These are phyloP conservation scores for Mayetiola destructor DNA, from an alignment of 2,888 invertebrate species.

Conservation along the genomic window DNA sequence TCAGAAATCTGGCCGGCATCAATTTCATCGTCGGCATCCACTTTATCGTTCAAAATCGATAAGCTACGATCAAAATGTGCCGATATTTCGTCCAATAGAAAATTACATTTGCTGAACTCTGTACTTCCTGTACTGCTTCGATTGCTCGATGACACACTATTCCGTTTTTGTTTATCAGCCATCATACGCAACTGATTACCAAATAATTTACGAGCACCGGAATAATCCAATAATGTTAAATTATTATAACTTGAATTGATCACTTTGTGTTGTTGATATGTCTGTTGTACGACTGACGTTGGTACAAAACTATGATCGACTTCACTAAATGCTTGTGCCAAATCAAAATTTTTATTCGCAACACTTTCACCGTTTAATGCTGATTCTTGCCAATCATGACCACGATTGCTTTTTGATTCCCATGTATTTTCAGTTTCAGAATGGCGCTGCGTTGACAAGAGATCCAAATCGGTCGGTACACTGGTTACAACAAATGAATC, in stretches of 20 bases:
- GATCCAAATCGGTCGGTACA: slow-evolving; percentile 52
- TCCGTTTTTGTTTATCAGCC: slow-evolving; percentile 19
- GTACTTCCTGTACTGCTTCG: slow-evolving; percentile 18
- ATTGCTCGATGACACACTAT: slow-evolving; percentile 16
- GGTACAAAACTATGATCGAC: background rate
- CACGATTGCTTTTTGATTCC: background rate
- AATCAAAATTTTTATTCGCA: slow-evolving; percentile 34
- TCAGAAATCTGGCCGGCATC: slow-evolving; percentile 15
- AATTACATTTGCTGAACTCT: slow-evolving; percentile 30
- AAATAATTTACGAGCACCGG: slow-evolving; percentile 28
- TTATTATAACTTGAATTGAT: slow-evolving; percentile 48
- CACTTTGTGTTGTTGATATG: slow-evolving; percentile 21
- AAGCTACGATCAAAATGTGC: slow-evolving; percentile 42
- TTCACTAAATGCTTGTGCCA: slow-evolving; percentile 18
- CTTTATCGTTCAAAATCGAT: slow-evolving; percentile 41
- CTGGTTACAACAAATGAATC: slow-evolving; percentile 33
- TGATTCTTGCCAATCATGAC: background rate
- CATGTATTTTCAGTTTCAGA: too few relatives aligned
- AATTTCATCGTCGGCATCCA: slow-evolving; percentile 30
- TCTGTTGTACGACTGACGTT: background rate
- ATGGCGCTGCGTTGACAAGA: slow-evolving; percentile 37
- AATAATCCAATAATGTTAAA: slow-evolving; percentile 43
- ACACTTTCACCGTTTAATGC: slow-evolving; percentile 17
- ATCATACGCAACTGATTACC: slow-evolving; percentile 16
- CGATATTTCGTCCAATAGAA: slow-evolving; percentile 35